Evolutionary conservation across 2,888 invertebrate genomes (phyloP).

Genomic region (Cyclophora albipunctata): DNA sequence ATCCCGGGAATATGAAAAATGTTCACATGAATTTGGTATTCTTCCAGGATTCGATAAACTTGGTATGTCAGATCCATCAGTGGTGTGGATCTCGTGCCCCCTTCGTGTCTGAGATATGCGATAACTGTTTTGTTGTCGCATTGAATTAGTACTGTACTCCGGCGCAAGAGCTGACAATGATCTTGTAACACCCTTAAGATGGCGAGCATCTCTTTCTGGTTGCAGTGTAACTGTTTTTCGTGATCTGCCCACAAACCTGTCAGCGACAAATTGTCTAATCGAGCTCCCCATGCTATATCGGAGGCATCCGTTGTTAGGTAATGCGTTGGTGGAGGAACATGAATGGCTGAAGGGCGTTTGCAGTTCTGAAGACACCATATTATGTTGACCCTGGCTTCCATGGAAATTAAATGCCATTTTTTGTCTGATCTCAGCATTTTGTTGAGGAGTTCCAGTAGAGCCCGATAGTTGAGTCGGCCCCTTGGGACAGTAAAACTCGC

Average conservation of each 20-base stretch:
- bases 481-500: constrained; percentile 4
- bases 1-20: constrained; percentile 1
- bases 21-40: not conserved
- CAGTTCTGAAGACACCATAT: constrained; percentile 1
- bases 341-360: not conserved
- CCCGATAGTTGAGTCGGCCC: constrained; percentile 3
- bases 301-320: constrained; percentile 6
- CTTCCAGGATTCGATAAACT: not conserved
- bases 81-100: not conserved
- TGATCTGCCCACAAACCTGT: not conserved
- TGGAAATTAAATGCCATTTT: too few species aligned
- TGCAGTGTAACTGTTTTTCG: constrained; percentile 1
- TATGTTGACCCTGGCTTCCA: not conserved
- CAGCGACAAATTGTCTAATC: not conserved
- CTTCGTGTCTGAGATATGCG: constrained; percentile 1
- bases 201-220: constrained; percentile 1
- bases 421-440: not conserved
- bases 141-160: not conserved
- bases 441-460: not conserved
- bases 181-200: not conserved
- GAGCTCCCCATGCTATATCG: constrained; percentile 5
- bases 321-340: not conserved
- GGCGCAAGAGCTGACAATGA: not conserved
- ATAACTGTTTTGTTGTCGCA: constrained; percentile 4
- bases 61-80: not conserved